Percentiles rank a stretch among this genome's conserved stretches.
Evolutionary conservation across 2,888 invertebrate genomes (phyloP).

Genomic region (Callosobruchus maculatus): DNA sequence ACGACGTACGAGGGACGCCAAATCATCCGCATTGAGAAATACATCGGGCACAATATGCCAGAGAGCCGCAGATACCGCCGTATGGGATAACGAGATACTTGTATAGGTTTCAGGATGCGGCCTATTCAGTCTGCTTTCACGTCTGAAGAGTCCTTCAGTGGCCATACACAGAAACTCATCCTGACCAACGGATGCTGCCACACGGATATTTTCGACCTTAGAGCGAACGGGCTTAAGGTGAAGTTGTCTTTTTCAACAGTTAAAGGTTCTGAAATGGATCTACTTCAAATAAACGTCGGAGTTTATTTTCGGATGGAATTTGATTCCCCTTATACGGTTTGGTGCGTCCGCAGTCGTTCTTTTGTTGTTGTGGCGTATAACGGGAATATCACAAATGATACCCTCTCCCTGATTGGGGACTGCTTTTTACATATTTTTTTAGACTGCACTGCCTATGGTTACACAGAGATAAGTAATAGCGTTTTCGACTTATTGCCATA

Average conservation of each 20-base stretch:
- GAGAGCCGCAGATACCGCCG: neutral
- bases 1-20: neutral
- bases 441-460: no score
- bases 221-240: conserved; percentile 1
- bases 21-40: neutral
- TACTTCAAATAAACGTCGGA: conserved; percentile 12
- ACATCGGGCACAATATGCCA: neutral
- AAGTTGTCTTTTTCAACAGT: conserved; percentile 28
- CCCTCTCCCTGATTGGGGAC: neutral
- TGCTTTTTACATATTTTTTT: neutral
- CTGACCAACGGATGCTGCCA: conserved; percentile 22
- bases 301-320: neutral
- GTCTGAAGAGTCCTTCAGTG: conserved; percentile 33
- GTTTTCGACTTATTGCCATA: no score
- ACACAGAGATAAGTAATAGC: no score
- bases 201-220: conserved; percentile 17
- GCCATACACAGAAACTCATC: conserved; percentile 32
- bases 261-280: conserved; percentile 20
- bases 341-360: neutral
- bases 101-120: conserved; percentile 40
- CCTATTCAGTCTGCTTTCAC: conserved; percentile 36
- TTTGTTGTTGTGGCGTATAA: neutral
- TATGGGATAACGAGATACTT: conserved; percentile 43
- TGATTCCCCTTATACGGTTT: neutral
- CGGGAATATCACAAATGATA: neutral